Evolutionary conservation across 1,140 invertebrate species (phyloP), one percentile per base, ranked within the genome.

Genomic region (Drosophila santomea): DNA sequence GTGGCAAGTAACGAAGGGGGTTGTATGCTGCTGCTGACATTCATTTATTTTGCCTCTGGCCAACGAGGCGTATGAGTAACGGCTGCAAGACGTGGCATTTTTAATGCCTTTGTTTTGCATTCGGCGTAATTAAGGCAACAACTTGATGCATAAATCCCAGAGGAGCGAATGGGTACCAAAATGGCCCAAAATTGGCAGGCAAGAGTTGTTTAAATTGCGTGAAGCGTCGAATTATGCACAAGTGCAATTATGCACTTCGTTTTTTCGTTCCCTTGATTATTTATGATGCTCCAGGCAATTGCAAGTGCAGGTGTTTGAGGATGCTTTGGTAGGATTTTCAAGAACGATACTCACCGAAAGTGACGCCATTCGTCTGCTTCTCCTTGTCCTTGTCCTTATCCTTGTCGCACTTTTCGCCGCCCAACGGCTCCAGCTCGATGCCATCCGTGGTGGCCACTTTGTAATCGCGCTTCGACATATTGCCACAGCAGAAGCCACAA

Each of bases 381-480:
- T 91, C 90, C 52, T 91, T 91, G 52, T 91, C 90, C 79, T 91
- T 91, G 61, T 91, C 90, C 84, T 91, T 90, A 44, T 91, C 89
- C 69, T 92, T 90, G 62, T 92, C 91, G 56, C 59, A 61, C 88
- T 92, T 92, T 81, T 92, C 91, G 73, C 91, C 91, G 71, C 91
- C 91, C 55, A 92, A 67, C 62, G 91, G 91, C 79, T 92, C 91
- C 80, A 92, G 85, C 71, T 92, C 91, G 52, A 92, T 92, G 80
- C 91, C 91, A 90, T 92, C 91, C 52, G 77, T 91, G 74, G 91
- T 92, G 72, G 91, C 88, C 69, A 92, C 91, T 79, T 92, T 92
- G 83, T 92, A 92, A 74, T 92, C 91, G 39, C 91, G 82, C 76
- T 92, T 92, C 72, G 90, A 91, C 91, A 92, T 92, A 59, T 92